Percentiles rank a stretch among this genome's conserved stretches.
Conservation (phyloP, 2,797 vertebrate genomes). For the Lerista edwardsae region DNA sequence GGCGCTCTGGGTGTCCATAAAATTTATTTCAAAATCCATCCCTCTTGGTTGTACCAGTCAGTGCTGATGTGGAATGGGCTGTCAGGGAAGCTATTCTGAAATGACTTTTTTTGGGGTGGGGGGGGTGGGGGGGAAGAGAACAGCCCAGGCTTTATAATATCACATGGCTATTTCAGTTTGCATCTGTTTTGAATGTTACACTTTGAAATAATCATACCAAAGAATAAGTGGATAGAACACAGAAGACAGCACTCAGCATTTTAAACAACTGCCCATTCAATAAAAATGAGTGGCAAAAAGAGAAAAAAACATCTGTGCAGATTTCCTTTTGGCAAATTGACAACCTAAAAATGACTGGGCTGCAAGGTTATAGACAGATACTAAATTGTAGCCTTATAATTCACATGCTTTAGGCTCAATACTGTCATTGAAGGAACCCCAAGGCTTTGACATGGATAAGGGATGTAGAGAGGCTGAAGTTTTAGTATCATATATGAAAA, state of each 20-base stretch:
- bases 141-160: constrained; percentile 1
- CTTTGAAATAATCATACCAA: neutral
- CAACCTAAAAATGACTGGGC: neutral
- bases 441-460: no score
- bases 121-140: neutral
- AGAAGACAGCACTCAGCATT: neutral
- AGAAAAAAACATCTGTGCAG: neutral
- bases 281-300: neutral
- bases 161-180: constrained; percentile 13
- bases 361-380: neutral
- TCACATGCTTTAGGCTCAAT: neutral
- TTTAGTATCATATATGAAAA: no score
- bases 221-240: neutral
- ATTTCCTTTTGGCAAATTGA: neutral
- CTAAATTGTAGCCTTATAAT: no score
- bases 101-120: neutral
- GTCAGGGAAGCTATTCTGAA: neutral
- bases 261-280: neutral
- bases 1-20: constrained; percentile 1
- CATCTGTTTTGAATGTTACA: constrained; percentile 20
- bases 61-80: neutral
- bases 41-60: neutral
- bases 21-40: neutral
- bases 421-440: no score
- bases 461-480: no score